These are phyloP conservation scores for Epinotia ramella DNA, from an alignment of 2,888 invertebrate genomes.

Conservation along the genomic window DNA sequence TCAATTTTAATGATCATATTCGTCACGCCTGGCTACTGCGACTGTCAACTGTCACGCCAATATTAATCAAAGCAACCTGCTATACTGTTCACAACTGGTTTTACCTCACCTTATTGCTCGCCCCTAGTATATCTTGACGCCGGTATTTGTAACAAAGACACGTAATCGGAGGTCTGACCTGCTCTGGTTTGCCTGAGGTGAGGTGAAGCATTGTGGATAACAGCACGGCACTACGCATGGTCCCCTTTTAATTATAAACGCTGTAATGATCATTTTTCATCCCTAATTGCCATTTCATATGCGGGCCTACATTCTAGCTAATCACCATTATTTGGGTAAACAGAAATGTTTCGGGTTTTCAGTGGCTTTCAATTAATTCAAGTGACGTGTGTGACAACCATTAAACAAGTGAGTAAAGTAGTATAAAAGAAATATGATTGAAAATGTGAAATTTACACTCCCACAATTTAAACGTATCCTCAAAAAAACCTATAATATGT, in stretches of 20 bases:
- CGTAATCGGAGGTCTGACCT: background rate
- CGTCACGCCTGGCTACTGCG: slow-evolving; percentile 61
- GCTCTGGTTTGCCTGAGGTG: background rate
- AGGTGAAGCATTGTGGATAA: background rate
- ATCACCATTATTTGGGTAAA: slow-evolving; percentile 74
- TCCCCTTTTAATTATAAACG: slow-evolving; percentile 81
- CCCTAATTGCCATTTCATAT: slow-evolving; percentile 78
- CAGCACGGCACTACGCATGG: slow-evolving; percentile 62
- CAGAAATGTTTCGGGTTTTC: slow-evolving; percentile 57
- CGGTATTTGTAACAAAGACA: background rate
- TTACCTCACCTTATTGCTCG: background rate
- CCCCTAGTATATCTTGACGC: background rate
- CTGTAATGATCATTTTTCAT: slow-evolving; percentile 83
- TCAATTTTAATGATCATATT: slow-evolving; percentile 58
- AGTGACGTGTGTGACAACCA: slow-evolving; percentile 44
- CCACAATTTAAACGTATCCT: background rate
- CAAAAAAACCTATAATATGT: too few species aligned
- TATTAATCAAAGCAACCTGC: slow-evolving; percentile 80
- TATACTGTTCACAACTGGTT: too few species aligned
- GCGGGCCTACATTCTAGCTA: slow-evolving; percentile 70
- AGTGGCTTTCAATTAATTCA: slow-evolving; percentile 55
- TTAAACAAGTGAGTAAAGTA: background rate
- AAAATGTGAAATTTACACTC: background rate
- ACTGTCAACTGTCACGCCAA: slow-evolving; percentile 66
- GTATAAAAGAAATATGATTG: background rate